Conservation (phyloP, 2,797 vertebrate species). For the Chrysocyon brachyurus region DNA sequence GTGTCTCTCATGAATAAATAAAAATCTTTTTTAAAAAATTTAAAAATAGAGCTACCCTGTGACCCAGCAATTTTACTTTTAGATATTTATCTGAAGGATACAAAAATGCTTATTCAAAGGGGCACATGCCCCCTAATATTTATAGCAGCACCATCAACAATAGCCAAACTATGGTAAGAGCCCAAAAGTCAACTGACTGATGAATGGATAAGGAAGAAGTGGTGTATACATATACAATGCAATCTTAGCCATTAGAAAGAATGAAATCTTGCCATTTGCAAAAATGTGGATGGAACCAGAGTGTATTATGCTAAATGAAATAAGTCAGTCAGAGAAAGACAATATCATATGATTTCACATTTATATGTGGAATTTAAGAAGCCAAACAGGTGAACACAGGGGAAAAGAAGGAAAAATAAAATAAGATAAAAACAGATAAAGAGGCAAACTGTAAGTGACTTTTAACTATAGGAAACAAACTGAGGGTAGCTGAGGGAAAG, state of each 20-base stretch:
- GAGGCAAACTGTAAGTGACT: background rate
- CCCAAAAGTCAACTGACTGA: background rate
- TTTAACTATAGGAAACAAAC: background rate
- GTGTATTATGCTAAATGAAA: background rate
- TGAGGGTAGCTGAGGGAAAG: background rate
- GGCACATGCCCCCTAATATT: background rate
- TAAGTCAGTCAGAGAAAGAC: background rate
- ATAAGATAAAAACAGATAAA: background rate
- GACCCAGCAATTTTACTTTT: background rate
- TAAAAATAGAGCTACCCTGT: background rate
- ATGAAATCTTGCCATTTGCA: background rate
- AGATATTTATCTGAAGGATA: background rate
- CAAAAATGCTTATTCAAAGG: background rate
- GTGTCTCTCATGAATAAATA: no score
- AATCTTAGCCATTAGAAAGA: background rate
- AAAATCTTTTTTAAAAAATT: background rate
- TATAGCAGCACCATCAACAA: background rate
- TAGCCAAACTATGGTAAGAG: background rate
- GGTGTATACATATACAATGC: no score
- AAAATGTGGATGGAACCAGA: background rate
- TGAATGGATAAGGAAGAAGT: no score
- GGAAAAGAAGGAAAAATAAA: background rate
- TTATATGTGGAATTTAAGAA: background rate
- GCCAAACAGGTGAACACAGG: background rate
- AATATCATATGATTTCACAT: background rate